Conservation (phyloP, 2,797 vertebrate genomes). For the Schizopygopsis pylzovi region DNA sequence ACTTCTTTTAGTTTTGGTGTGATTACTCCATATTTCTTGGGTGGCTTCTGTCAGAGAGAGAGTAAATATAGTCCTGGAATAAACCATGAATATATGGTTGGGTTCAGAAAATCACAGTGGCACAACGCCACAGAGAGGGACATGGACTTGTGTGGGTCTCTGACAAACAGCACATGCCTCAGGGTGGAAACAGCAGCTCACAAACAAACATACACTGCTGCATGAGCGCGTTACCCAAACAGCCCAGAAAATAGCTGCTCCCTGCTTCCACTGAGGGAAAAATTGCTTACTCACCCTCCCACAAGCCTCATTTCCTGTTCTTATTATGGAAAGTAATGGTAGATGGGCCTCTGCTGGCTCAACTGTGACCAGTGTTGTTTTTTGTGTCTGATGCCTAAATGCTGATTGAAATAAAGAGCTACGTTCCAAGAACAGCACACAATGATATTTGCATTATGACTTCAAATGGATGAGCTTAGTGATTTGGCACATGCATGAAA, state of each 20-base stretch:
- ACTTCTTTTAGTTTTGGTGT: conserved; percentile 49
- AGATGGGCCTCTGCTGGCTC: conserved; percentile 44
- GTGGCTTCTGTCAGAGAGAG: conserved; percentile 81
- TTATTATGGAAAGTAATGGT: conserved; percentile 66
- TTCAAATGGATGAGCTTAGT: neutral
- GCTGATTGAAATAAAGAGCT: neutral
- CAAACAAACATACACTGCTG: conserved; percentile 70
- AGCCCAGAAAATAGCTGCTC: conserved; percentile 86
- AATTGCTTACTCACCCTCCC: conserved; percentile 77
- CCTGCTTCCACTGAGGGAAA: conserved; percentile 83
- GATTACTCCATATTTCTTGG: conserved; percentile 70
- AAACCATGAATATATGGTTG: conserved; percentile 92
- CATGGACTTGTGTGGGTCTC: conserved; percentile 79
- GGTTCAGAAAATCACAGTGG: conserved; percentile 82
- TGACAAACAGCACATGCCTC: conserved; percentile 86
- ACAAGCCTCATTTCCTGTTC: conserved; percentile 73
- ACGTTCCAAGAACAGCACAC: neutral
- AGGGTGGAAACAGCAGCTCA: conserved; percentile 59
- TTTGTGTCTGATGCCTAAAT: conserved; percentile 17
- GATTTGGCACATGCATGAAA: neutral
- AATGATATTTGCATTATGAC: neutral
- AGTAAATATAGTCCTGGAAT: conserved; percentile 92
- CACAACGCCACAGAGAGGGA: conserved; percentile 88
- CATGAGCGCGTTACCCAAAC: conserved; percentile 78
- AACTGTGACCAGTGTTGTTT: conserved; percentile 34